Percentiles rank a stretch among this genome's conserved stretches.
phyloP scores from a whole-genome alignment of 2,797 vertebrate species.

The Erithacus rubecula region DNA sequence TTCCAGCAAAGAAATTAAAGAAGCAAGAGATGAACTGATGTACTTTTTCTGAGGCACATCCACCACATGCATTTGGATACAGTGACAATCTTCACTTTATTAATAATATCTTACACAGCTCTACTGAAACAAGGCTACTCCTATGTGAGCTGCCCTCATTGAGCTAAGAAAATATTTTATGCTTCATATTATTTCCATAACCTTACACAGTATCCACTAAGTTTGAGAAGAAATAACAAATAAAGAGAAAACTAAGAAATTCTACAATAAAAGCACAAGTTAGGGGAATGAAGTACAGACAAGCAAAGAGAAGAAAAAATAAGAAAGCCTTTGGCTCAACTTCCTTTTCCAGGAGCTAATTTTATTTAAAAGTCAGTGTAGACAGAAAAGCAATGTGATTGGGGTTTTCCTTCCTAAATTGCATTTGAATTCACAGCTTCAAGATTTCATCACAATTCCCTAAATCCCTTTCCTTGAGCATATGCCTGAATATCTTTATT shows the following conservation, averaged over 20 bases:
- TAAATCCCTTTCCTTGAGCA: conserved; percentile 3
- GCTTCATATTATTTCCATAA: neutral
- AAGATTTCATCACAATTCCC: neutral
- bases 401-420: neutral
- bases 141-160: neutral
- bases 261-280: neutral
- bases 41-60: neutral
- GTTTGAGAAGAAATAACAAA: neutral
- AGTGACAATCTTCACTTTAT: neutral
- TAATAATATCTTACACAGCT: neutral
- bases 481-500: neutral
- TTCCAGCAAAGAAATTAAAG: neutral
- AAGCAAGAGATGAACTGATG: neutral
- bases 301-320: neutral
- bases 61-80: neutral
- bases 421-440: neutral
- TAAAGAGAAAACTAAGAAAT: neutral
- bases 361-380: neutral
- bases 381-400: neutral
- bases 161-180: neutral
- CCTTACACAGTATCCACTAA: neutral
- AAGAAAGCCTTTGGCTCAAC: neutral
- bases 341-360: neutral
- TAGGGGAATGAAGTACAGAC: neutral
- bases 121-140: neutral